Percentiles rank a stretch among this genome's conserved stretches.
Evolutionary conservation across 2,113 vertebrate species (phyloP).

Genomic region (Pedionomus torquatus): DNA sequence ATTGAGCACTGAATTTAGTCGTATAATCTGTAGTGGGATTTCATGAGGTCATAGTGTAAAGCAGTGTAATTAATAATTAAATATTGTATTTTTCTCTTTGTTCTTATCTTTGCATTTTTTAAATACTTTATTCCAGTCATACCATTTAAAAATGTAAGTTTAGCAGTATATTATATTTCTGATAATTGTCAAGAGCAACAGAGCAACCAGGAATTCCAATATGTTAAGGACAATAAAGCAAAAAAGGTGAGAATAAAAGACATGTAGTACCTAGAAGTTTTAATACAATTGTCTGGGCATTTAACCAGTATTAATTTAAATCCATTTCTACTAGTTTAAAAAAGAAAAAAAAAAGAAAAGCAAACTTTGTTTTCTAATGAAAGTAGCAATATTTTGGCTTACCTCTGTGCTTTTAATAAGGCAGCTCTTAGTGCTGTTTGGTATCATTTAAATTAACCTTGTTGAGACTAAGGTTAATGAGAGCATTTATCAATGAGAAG

Average conservation of each 20-base stretch:
- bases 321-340: not conserved
- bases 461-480: conserved; percentile 8
- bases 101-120: not conserved
- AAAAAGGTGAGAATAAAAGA: not conserved
- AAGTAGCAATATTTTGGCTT: not conserved
- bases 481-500: not conserved
- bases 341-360: not conserved
- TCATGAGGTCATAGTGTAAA: not conserved
- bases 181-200: not conserved
- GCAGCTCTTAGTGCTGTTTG: not conserved
- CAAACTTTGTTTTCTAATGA: not conserved
- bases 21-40: not conserved
- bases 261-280: not conserved
- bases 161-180: not conserved
- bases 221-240: not conserved
- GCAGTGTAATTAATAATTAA: not conserved
- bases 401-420: not conserved
- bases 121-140: not conserved
- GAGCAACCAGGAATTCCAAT: not conserved
- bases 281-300: not conserved
- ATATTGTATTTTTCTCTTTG: not conserved
- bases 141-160: not conserved
- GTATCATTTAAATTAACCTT: conserved; percentile 24
- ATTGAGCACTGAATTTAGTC: not conserved
- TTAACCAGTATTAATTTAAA: not conserved